Percentiles rank a stretch among this genome's conserved stretches.
These are phyloP conservation scores for Spatula clypeata DNA, from an alignment of 2,797 vertebrate genomes.

Conservation along the genomic window DNA sequence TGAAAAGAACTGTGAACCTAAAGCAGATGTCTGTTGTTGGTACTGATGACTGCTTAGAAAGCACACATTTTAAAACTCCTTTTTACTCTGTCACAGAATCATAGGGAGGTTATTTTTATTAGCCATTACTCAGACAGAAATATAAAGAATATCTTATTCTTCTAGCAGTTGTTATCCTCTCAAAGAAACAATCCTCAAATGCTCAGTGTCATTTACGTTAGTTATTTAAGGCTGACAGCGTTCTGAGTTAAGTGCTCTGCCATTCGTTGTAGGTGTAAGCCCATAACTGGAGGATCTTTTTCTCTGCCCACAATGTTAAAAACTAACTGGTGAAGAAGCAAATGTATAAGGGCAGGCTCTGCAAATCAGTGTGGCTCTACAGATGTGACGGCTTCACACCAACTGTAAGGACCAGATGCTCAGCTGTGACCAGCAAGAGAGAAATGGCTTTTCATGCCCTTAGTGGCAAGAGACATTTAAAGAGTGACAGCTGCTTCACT, in stretches of 20 bases:
- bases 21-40: not conserved
- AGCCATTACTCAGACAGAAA: not conserved
- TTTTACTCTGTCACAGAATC: slow-evolving; percentile 4
- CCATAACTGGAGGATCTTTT: not conserved
- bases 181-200: slow-evolving; percentile 44
- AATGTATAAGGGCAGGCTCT: not conserved
- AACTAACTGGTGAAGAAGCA: not conserved
- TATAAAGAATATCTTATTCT: not conserved
- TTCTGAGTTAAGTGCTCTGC: not conserved
- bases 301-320: not conserved
- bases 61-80: not conserved
- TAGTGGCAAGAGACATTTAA: not conserved
- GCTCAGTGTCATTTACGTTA: not conserved
- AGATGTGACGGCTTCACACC: not conserved
- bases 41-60: slow-evolving; percentile 10
- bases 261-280: not conserved
- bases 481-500: not conserved
- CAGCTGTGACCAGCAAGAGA: not conserved
- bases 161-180: slow-evolving; percentile 12
- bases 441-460: not conserved
- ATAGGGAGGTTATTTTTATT: slow-evolving; percentile 22
- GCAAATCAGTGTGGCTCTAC: not conserved
- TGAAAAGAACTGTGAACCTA: not conserved
- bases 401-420: not conserved
- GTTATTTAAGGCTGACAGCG: not conserved